A percentile compares a stretch with the other conserved stretches of the same genome.
Evolutionary conservation across 2,113 vertebrate species (phyloP).

Genomic region (Dasyprocta punctata): DNA sequence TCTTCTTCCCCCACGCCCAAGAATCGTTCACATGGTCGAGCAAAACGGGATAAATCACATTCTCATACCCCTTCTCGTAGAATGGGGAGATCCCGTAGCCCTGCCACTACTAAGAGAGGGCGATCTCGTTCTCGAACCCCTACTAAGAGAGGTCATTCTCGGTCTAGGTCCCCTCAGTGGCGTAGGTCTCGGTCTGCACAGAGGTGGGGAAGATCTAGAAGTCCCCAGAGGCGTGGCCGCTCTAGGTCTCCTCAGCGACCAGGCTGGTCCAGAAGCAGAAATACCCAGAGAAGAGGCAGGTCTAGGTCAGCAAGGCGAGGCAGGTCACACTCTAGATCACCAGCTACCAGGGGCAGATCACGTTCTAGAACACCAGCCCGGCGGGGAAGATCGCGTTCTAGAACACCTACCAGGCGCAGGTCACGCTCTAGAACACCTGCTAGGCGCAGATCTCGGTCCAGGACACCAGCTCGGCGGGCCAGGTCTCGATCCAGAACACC

Average conservation of each 20-base stretch:
- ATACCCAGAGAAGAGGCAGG: slow-evolving; percentile 81
- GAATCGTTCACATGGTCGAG: slow-evolving; percentile 75
- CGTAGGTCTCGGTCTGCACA: slow-evolving; percentile 80
- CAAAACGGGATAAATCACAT: slow-evolving; percentile 75
- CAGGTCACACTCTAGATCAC: slow-evolving; percentile 76
- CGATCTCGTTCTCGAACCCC: slow-evolving; percentile 78
- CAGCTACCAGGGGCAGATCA: slow-evolving; percentile 77
- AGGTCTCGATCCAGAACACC: slow-evolving; percentile 80
- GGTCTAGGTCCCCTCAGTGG: slow-evolving; percentile 82
- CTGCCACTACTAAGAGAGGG: slow-evolving; percentile 69
- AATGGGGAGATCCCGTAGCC: slow-evolving; percentile 78
- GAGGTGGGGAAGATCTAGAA: slow-evolving; percentile 80
- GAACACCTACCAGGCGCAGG: slow-evolving; percentile 69
- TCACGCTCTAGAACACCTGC: slow-evolving; percentile 66
- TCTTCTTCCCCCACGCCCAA: slow-evolving; percentile 80
- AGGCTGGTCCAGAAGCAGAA: slow-evolving; percentile 81
- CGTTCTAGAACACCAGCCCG: slow-evolving; percentile 78
- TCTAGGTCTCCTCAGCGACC: slow-evolving; percentile 78
- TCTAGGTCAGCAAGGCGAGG: slow-evolving; percentile 80
- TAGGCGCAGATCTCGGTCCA: slow-evolving; percentile 72
- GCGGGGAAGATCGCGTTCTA: slow-evolving; percentile 79
- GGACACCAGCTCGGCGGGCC: slow-evolving; percentile 68
- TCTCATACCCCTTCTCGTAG: slow-evolving; percentile 77
- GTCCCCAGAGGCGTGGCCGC: slow-evolving; percentile 77
- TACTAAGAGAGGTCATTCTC: slow-evolving; percentile 78